Conservation (phyloP, 2,888 invertebrate species). For the Ferrisia virgata region DNA sequence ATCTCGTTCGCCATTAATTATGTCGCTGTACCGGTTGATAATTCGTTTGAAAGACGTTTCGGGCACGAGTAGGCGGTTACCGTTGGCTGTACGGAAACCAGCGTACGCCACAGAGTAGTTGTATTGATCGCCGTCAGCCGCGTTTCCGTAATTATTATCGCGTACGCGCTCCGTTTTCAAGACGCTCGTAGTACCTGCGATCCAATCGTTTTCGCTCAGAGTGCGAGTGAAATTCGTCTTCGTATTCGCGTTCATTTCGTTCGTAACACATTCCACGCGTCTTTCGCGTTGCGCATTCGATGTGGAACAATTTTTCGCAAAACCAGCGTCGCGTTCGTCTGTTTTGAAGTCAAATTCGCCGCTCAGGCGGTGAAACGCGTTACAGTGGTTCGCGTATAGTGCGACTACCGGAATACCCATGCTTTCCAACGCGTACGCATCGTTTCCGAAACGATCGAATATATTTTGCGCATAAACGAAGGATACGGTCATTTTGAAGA, state of each 20-base stretch:
- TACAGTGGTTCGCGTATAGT: neutral
- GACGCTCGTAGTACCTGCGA: neutral
- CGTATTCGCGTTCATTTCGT: no score
- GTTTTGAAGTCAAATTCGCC: neutral
- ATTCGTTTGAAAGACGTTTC: constrained; percentile 32
- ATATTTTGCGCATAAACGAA: neutral
- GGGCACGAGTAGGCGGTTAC: constrained; percentile 44
- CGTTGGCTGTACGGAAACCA: constrained; percentile 43
- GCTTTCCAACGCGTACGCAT: neutral
- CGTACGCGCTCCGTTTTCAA: neutral
- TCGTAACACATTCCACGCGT: no score
- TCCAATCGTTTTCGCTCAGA: no score
- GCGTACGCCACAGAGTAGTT: neutral
- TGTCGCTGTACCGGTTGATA: neutral
- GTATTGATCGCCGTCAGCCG: neutral
- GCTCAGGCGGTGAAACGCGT: neutral
- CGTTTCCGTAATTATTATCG: neutral
- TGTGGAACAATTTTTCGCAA: no score
- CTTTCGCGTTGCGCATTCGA: no score
- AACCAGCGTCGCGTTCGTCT: neutral
- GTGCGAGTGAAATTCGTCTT: no score
- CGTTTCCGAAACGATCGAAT: neutral
- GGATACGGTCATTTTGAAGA: neutral
- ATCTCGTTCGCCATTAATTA: neutral
- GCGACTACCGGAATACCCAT: neutral